Conservation (phyloP, 2,113 vertebrate genomes). For the Madoqua kirkii region DNA sequence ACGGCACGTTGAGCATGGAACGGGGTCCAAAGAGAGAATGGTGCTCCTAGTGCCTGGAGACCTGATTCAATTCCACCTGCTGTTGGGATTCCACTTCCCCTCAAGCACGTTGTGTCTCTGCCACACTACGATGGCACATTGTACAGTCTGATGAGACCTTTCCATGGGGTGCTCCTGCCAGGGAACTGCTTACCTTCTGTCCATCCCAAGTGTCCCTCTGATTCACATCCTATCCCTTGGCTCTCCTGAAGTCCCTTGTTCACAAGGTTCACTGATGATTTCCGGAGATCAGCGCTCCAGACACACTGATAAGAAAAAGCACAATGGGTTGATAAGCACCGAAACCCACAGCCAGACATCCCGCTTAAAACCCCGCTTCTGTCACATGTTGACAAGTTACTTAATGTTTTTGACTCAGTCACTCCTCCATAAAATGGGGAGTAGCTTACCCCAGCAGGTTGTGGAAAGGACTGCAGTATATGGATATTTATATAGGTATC, state of each 20-base stretch:
- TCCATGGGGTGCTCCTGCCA: background rate
- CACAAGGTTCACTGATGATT: background rate
- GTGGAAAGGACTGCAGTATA: background rate
- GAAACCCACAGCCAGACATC: background rate
- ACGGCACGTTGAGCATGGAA: background rate
- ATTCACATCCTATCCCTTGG: slow-evolving; percentile 23
- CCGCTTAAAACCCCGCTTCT: background rate
- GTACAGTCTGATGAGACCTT: background rate
- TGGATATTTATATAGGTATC: background rate
- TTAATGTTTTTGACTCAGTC: background rate
- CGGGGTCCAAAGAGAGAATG: background rate
- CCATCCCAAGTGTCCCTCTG: background rate
- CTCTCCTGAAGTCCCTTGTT: background rate
- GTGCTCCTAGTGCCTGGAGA: background rate
- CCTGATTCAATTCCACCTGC: background rate
- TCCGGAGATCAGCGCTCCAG: background rate
- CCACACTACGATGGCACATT: background rate
- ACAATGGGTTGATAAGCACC: background rate
- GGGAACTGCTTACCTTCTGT: background rate
- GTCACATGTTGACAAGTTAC: background rate
- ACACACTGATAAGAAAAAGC: background rate
- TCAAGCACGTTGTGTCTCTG: background rate
- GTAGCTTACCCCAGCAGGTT: background rate
- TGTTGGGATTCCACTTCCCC: background rate
- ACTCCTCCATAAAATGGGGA: background rate